Conservation (phyloP, 2,888 invertebrate species). For the Yponomeuta sedellus region DNA sequence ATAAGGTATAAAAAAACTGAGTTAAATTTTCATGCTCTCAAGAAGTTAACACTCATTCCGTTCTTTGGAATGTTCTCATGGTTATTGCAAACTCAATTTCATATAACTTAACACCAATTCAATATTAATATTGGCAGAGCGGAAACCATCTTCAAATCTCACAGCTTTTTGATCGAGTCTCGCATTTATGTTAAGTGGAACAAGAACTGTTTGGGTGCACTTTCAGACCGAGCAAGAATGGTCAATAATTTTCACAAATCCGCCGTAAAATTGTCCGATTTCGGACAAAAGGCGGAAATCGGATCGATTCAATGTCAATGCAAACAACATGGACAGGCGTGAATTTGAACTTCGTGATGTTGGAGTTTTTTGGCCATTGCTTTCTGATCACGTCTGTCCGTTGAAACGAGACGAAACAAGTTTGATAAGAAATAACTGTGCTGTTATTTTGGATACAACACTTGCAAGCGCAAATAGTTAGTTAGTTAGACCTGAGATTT, state of each 20-base stretch:
- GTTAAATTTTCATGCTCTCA: neutral
- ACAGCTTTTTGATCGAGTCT: neutral
- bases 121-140: no score
- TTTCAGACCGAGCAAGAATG: neutral
- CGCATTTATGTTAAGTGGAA: neutral
- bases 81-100: neutral
- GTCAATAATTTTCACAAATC: neutral
- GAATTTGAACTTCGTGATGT: constrained; percentile 8
- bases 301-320: constrained; percentile 8
- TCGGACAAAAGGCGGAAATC: constrained; percentile 8
- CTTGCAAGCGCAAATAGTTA: neutral
- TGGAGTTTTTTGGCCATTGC: neutral
- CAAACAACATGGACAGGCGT: constrained; percentile 2
- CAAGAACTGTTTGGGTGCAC: neutral
- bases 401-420: constrained; percentile 2
- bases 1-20: neutral
- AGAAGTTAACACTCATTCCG: neutral
- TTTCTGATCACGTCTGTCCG: neutral
- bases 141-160: neutral
- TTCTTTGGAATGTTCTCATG: neutral
- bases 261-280: constrained; percentile 8
- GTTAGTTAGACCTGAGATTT: no score
- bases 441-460: neutral
- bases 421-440: neutral
- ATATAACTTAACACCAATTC: neutral